phyloP scores from a whole-genome alignment of 2,113 vertebrate genomes.

The Ia io region DNA sequence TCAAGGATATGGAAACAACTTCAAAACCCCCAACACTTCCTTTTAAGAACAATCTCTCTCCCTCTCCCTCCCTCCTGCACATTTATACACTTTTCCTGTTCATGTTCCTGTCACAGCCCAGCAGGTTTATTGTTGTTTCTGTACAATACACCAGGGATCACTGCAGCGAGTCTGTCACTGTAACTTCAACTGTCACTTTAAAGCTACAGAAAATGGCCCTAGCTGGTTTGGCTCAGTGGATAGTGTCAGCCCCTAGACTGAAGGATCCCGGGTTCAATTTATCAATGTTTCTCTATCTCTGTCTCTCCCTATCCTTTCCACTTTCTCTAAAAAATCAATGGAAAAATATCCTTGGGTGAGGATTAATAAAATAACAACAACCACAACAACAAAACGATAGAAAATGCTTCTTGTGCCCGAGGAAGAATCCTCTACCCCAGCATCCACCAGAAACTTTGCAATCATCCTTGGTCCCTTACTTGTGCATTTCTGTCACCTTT shows the following conservation, averaged over 20 bases:
- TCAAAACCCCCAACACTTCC: neutral
- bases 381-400: neutral
- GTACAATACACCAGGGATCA: neutral
- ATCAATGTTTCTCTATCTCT: too few relatives aligned
- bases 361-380: too few relatives aligned
- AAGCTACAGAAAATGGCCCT: neutral
- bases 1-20: neutral
- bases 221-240: too few relatives aligned
- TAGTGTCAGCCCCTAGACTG: neutral
- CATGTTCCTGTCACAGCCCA: neutral
- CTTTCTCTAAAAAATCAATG: too few relatives aligned
- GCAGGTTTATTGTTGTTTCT: neutral
- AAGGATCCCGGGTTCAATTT: too few relatives aligned
- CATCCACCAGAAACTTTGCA: neutral
- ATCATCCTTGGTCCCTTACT: neutral
- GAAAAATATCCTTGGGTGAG: too few relatives aligned
- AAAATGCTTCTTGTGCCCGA: neutral
- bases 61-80: neutral
- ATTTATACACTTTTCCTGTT: neutral
- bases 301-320: too few relatives aligned
- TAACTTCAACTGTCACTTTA: neutral
- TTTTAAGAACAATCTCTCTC: neutral
- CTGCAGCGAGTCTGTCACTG: neutral
- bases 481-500: neutral
- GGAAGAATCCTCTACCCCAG: neutral